Conservation (phyloP, 1,140 invertebrate genomes). For the Trypoxylus dichotomus region DNA sequence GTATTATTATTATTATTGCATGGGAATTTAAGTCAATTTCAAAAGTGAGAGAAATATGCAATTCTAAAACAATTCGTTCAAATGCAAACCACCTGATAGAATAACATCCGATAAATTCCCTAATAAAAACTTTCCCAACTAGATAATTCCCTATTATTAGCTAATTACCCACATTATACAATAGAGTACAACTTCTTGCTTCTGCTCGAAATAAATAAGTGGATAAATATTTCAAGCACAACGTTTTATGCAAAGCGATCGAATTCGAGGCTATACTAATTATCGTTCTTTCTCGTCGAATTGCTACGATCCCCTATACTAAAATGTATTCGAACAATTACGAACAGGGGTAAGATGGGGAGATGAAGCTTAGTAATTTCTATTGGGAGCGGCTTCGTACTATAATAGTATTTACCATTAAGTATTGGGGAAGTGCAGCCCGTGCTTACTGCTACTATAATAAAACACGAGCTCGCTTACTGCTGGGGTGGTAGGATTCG, state of each 20-base stretch:
- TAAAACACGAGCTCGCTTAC: not conserved
- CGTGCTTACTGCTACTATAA: not conserved
- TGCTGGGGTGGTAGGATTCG: not conserved
- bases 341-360: not conserved
- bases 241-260: not conserved
- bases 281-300: not conserved
- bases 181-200: not conserved
- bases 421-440: not conserved
- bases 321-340: not conserved
- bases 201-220: not conserved
- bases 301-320: not conserved
- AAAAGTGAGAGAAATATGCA: no score
- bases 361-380: not conserved
- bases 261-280: not conserved
- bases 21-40: no score
- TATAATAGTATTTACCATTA: not conserved
- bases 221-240: not conserved
- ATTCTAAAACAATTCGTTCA: no score
- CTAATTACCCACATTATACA: not conserved
- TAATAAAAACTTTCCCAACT: not conserved
- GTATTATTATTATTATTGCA: no score
- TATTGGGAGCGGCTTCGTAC: not conserved
- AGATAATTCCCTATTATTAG: not conserved
- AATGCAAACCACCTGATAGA: no score
- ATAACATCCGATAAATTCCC: not conserved